These are phyloP conservation scores for Halichoeres trimaculatus DNA, from an alignment of 2,113 vertebrate species.

Conservation along the genomic window DNA sequence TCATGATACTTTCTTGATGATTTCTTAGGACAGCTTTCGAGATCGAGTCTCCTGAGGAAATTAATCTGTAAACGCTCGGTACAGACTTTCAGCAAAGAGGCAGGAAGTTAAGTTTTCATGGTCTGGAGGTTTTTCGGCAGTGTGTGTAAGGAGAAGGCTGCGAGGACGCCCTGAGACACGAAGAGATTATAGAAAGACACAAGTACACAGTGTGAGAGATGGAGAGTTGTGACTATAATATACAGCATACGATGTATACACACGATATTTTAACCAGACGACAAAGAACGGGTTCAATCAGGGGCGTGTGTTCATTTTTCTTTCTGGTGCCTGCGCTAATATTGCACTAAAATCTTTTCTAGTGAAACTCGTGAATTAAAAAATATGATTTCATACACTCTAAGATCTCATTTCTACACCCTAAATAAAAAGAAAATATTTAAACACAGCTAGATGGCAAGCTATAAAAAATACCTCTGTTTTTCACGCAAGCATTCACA, in stretches of 20 bases:
- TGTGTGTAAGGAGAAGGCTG: slow-evolving; percentile 61
- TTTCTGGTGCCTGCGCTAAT: slow-evolving; percentile 31
- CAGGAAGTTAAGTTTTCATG: slow-evolving; percentile 13
- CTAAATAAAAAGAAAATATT: slow-evolving; percentile 32
- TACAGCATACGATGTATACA: slow-evolving; percentile 14
- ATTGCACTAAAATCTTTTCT: slow-evolving; percentile 49
- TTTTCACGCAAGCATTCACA: slow-evolving; percentile 42
- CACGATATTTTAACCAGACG: slow-evolving; percentile 18
- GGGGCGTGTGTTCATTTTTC: slow-evolving; percentile 16
- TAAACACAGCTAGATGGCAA: slow-evolving; percentile 30
- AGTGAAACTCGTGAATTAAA: slow-evolving; percentile 1
- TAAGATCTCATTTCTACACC: slow-evolving; percentile 21
- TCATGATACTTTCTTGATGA: not conserved
- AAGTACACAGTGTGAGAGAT: slow-evolving; percentile 14
- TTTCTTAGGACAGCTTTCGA: not conserved
- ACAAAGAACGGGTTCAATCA: slow-evolving; percentile 23
- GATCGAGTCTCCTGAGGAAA: slow-evolving; percentile 50
- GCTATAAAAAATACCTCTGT: slow-evolving; percentile 47
- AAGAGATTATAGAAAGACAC: slow-evolving; percentile 31
- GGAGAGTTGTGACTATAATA: slow-evolving; percentile 26
- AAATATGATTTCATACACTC: not conserved
- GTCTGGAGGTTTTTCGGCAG: slow-evolving; percentile 48
- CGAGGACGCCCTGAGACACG: slow-evolving; percentile 66
- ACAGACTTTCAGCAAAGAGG: slow-evolving; percentile 25
- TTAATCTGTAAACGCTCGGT: slow-evolving; percentile 55